Percentiles rank a stretch among this genome's conserved stretches.
Conservation (phyloP, 2,113 vertebrate species). For the Erythrolamprus reginae region DNA sequence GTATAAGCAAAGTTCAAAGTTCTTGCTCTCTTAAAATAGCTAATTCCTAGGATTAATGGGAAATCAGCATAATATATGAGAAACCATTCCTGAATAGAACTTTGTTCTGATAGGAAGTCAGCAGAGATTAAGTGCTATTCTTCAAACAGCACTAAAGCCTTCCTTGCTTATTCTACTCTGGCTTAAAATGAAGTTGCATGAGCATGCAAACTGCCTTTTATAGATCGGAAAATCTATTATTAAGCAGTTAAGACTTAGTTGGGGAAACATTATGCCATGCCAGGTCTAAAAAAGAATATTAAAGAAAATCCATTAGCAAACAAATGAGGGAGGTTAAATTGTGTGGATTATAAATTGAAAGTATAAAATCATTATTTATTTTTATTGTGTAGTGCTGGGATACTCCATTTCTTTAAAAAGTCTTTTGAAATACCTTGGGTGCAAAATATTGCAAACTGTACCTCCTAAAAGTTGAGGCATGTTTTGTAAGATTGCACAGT, state of each 20-base stretch:
- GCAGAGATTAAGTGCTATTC: slow-evolving; percentile 58
- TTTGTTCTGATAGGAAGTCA: slow-evolving; percentile 56
- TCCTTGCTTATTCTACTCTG: slow-evolving; percentile 57
- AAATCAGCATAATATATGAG: slow-evolving; percentile 17
- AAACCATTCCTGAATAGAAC: slow-evolving; percentile 53
- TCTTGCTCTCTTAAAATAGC: background rate
- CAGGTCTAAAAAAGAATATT: background rate
- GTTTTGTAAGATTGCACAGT: background rate
- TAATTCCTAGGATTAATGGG: slow-evolving; percentile 32
- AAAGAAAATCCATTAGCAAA: background rate
- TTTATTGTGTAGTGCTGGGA: background rate
- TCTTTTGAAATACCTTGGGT: background rate
- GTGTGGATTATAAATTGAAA: background rate
- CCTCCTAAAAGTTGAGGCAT: background rate
- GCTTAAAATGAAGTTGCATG: background rate
- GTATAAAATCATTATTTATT: background rate
- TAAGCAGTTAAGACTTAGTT: slow-evolving; percentile 18
- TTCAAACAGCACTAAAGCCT: slow-evolving; percentile 55
- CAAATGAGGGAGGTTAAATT: background rate
- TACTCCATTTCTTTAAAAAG: background rate
- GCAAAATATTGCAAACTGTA: background rate
- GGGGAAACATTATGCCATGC: slow-evolving; percentile 7
- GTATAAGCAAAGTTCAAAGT: too few relatives aligned
- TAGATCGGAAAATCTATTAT: slow-evolving; percentile 16
- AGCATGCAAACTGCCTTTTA: slow-evolving; percentile 42